These are phyloP conservation scores for Drosophila micromelanica DNA, from an alignment of 1,140 invertebrate species.

Conservation along the genomic window DNA sequence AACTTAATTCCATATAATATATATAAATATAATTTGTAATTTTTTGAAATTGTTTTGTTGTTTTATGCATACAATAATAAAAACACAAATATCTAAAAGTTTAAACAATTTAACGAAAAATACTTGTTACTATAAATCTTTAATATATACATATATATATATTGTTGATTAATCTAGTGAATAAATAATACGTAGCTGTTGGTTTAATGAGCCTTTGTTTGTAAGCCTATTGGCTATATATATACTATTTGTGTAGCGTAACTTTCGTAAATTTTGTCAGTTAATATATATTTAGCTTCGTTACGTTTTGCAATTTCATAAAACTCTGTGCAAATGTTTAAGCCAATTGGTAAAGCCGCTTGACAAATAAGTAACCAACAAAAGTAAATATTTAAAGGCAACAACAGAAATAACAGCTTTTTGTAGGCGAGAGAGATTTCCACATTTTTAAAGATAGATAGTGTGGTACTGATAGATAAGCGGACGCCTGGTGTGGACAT, in stretches of 20 bases:
- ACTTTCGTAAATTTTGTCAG: conserved; percentile 53
- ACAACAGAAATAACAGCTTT: conserved; percentile 10
- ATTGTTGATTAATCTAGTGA: too few relatives aligned
- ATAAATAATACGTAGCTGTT: too few relatives aligned
- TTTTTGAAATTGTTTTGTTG: too few relatives aligned
- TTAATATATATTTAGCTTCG: conserved; percentile 37
- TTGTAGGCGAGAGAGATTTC: conserved; percentile 24
- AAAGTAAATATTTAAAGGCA: conserved; percentile 62
- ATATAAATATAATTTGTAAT: too few relatives aligned
- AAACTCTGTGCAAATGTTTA: conserved; percentile 17
- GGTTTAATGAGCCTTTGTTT: too few relatives aligned
- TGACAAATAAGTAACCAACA: conserved; percentile 20
- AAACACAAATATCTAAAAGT: too few relatives aligned
- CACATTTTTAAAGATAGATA: conserved; percentile 22
- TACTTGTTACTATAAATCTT: too few relatives aligned
- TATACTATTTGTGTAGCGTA: conserved; percentile 1
- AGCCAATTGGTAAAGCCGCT: conserved; percentile 30
- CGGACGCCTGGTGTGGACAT: conserved; percentile 4
- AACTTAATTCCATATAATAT: too few relatives aligned
- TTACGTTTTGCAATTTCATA: conserved; percentile 54
- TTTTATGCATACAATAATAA: too few relatives aligned
- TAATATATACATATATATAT: too few relatives aligned
- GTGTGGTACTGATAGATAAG: conserved; percentile 40
- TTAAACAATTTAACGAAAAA: too few relatives aligned
- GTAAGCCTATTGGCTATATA: too few relatives aligned